Evolutionary conservation across 2,797 vertebrate genomes (phyloP).

Genomic region (Enteromius argenteus): DNA sequence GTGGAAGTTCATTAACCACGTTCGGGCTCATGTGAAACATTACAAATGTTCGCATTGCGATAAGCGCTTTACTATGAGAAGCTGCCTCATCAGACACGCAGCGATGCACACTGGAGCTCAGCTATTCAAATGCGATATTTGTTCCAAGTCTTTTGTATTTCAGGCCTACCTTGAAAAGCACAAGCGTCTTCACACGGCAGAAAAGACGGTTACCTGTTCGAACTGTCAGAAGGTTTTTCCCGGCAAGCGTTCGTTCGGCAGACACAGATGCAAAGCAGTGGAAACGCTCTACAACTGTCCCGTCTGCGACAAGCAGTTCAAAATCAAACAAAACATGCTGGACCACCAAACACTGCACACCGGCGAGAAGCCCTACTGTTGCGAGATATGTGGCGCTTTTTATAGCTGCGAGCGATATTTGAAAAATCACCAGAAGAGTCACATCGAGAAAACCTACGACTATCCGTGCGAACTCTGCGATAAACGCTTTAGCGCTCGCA

Average conservation of each 20-base stretch:
- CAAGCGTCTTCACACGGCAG: constrained; percentile 63
- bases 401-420: constrained; percentile 43
- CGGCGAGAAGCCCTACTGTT: constrained; percentile 47
- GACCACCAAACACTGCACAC: constrained; percentile 63
- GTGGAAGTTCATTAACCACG: constrained; percentile 68
- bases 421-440: constrained; percentile 58
- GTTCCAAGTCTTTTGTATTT: constrained; percentile 67
- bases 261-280: constrained; percentile 66
- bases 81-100: constrained; percentile 60
- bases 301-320: constrained; percentile 67
- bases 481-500: constrained; percentile 62
- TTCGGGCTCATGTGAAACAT: constrained; percentile 67
- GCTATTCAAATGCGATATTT: constrained; percentile 64
- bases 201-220: constrained; percentile 48
- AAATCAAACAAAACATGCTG: constrained; percentile 61
- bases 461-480: constrained; percentile 66
- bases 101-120: constrained; percentile 68
- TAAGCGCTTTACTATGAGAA: constrained; percentile 61
- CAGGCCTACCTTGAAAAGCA: constrained; percentile 65
- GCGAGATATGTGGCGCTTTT: constrained; percentile 39
- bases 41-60: constrained; percentile 67
- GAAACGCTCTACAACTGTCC: constrained; percentile 66
- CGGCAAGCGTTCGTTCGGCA: constrained; percentile 56
- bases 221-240: constrained; percentile 66
- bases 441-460: constrained; percentile 55